These are phyloP conservation scores for Erannis defoliaria DNA, from an alignment of 2,888 invertebrate species.

Conservation along the genomic window DNA sequence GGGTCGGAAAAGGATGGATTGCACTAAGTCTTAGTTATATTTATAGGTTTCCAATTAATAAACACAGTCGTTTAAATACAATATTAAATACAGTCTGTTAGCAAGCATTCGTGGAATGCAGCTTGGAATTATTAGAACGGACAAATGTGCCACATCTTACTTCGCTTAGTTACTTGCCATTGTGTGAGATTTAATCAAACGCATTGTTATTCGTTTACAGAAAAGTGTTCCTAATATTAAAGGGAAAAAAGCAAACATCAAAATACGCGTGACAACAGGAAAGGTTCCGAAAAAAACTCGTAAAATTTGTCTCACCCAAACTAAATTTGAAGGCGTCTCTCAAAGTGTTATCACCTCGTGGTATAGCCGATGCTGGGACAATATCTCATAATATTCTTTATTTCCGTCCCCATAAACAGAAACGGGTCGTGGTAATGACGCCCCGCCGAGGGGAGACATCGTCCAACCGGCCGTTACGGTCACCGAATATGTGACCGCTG, in stretches of 20 bases:
- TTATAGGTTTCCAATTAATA: slow-evolving; percentile 18
- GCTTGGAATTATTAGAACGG: too few species aligned
- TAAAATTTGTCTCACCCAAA: slow-evolving; percentile 71
- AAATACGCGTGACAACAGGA: slow-evolving; percentile 42
- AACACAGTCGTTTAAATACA: slow-evolving; percentile 2
- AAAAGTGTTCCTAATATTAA: background rate
- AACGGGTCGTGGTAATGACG: slow-evolving; percentile 83
- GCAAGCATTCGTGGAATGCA: slow-evolving; percentile 10
- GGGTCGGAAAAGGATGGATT: slow-evolving; percentile 41
- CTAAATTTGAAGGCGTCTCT: slow-evolving; percentile 70
- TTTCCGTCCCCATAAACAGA: slow-evolving; percentile 83
- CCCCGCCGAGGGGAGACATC: slow-evolving; percentile 76
- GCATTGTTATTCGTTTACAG: too few species aligned
- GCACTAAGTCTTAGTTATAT: slow-evolving; percentile 27
- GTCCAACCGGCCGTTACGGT: slow-evolving; percentile 82
- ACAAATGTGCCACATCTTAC: too few species aligned
- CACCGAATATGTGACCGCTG: slow-evolving; percentile 85
- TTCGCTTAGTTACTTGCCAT: too few species aligned
- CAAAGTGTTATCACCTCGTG: slow-evolving; percentile 81
- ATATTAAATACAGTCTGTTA: slow-evolving; percentile 1
- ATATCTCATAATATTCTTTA: slow-evolving; percentile 86
- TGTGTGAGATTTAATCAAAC: too few species aligned
- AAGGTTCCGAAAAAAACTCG: slow-evolving; percentile 49
- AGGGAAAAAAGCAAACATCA: slow-evolving; percentile 1
- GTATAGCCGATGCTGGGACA: slow-evolving; percentile 77